Evolutionary conservation across 2,888 invertebrate species (phyloP).

Genomic region (Incurvaria masculella): DNA sequence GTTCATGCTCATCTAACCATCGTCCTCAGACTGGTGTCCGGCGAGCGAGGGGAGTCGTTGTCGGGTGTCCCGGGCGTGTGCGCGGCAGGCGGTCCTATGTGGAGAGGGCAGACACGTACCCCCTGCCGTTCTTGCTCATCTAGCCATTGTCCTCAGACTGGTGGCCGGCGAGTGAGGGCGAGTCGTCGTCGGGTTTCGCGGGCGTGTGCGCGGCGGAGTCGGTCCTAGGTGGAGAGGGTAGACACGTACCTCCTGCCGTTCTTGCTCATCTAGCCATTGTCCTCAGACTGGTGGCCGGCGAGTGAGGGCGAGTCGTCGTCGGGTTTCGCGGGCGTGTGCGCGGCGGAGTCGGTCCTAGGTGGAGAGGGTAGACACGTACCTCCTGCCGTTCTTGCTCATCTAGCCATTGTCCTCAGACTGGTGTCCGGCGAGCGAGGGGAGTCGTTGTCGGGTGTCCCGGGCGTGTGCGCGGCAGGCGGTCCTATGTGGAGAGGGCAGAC

Average conservation of each 20-base stretch:
- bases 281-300: too few relatives aligned
- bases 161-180: slow-evolving; percentile 75
- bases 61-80: slow-evolving; percentile 55
- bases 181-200: slow-evolving; percentile 62
- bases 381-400: slow-evolving; percentile 84
- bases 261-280: too few relatives aligned
- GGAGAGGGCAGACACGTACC: too few relatives aligned
- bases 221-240: slow-evolving; percentile 35
- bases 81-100: slow-evolving; percentile 52
- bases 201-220: slow-evolving; percentile 54
- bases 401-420: slow-evolving; percentile 90
- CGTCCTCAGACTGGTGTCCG: slow-evolving; percentile 85
- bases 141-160: slow-evolving; percentile 90
- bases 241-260: not conserved
- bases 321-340: too few relatives aligned
- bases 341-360: slow-evolving; percentile 47
- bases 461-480: slow-evolving; percentile 54
- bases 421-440: slow-evolving; percentile 78
- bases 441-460: slow-evolving; percentile 60
- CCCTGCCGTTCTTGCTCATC: slow-evolving; percentile 84
- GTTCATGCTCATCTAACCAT: slow-evolving; percentile 92
- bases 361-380: slow-evolving; percentile 23
- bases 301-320: too few relatives aligned
- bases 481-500: too few relatives aligned
- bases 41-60: slow-evolving; percentile 74